Conservation (phyloP, 2,888 invertebrate genomes). For the Gordius sp. region DNA sequence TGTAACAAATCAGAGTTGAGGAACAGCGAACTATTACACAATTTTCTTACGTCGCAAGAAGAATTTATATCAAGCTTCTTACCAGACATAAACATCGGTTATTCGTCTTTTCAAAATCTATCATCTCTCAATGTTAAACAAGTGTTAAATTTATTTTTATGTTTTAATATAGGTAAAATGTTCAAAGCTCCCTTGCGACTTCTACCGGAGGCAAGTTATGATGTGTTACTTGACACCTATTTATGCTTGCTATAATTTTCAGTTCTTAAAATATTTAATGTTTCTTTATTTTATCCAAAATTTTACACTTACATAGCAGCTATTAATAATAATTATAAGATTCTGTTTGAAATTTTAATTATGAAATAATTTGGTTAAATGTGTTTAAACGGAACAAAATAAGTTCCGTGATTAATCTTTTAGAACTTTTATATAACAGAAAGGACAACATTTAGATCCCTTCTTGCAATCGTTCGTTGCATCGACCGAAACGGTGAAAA, state of each 20-base stretch:
- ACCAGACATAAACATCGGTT: constrained; percentile 1
- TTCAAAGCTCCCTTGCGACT: constrained; percentile 10
- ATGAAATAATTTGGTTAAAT: too few species aligned
- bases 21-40: constrained; percentile 5
- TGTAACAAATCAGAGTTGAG: not conserved
- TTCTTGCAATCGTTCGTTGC: not conserved
- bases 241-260: too few species aligned
- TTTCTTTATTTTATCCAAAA: too few species aligned
- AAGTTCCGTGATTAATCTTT: too few species aligned
- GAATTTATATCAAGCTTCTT: not conserved
- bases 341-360: too few species aligned
- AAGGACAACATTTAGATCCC: constrained; percentile 10
- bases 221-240: too few species aligned
- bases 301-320: too few species aligned
- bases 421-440: too few species aligned
- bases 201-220: not conserved
- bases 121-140: not conserved
- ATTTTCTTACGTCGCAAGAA: not conserved
- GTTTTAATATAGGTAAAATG: constrained; percentile 6
- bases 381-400: too few species aligned
- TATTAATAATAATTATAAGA: too few species aligned
- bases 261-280: too few species aligned
- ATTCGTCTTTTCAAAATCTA: not conserved
- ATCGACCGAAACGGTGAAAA: not conserved
- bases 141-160: not conserved